Evolutionary conservation across 1,140 invertebrate genomes (phyloP), one percentile per base, ranked within the genome.

Genomic region (Sarcophaga bullata): DNA sequence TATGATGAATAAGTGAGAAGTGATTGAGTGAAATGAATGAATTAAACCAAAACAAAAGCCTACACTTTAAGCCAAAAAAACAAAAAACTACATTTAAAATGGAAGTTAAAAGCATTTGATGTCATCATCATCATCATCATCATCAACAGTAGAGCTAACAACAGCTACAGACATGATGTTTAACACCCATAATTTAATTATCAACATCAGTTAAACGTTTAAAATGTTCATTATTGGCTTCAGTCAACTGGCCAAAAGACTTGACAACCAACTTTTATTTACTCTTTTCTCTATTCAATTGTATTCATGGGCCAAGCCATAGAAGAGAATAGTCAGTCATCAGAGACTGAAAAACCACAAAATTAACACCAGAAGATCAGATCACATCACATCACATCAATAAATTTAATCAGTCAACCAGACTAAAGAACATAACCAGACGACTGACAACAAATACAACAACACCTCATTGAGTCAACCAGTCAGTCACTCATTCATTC

Each of bases 1-100:
- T 37, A 37, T 37, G 25, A 37, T 37, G 25, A 37, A 37, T 37
- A 37, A 37, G 25, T 37, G 25, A 37, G 25, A 37, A 37, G 25
- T 37, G n/a, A 68, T 15, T 68, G 17, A 19, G n/a, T 68, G 62
- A 19, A 19, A n/a, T 19, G 62, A 68, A 19, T 19, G 62, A 68
- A 19, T 68, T 19, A 68, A 68, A 19, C 62, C 62, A 68, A 68
- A 68, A 68, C 62, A 68, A 68, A 68, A 68, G 17, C 62, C 62
- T 25, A 68, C 62, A 68, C 62, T 19, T 8, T 19, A 19, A 7
- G 62, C 6, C n/a, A 68, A 25, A n/a, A 19, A 68, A n/a, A 68
- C n/a, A n/a, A 68, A 68, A 19, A n/a, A 19, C 54, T n/a, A 58
- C 54, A 58, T 1, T 37, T 4, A 58, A 58, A n/a, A 13, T 58